phyloP scores from a whole-genome alignment of 2,797 vertebrate genomes.

The Platyrinchus mystaceus region DNA sequence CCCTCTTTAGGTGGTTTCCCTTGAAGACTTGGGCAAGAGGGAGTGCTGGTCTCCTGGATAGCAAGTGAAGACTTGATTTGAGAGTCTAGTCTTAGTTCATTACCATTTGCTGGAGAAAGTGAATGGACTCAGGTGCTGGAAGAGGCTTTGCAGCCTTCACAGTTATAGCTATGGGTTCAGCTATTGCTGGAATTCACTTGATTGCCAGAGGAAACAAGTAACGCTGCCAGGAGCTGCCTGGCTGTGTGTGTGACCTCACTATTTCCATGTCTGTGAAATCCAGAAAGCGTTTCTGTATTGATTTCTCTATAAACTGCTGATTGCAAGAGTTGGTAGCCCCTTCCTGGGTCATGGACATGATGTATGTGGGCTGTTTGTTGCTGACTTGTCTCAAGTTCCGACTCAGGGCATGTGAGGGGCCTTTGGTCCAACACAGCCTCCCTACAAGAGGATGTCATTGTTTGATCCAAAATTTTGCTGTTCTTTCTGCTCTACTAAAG shows the following conservation, averaged over 20 bases:
- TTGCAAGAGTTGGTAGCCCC: background rate
- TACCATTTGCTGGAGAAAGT: background rate
- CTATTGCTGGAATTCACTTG: background rate
- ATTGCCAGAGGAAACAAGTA: background rate
- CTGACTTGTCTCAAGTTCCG: fast-evolving
- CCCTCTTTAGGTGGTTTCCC: constrained; percentile 61
- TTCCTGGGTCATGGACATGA: background rate
- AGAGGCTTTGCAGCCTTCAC: background rate
- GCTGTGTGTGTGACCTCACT: background rate
- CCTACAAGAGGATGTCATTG: background rate
- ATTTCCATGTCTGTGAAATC: background rate
- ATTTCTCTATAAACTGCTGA: background rate
- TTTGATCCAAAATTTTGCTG: background rate
- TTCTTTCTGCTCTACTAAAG: background rate
- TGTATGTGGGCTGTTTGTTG: background rate
- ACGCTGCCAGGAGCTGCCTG: background rate
- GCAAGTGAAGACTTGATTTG: background rate
- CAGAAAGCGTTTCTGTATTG: background rate
- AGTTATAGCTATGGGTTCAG: background rate
- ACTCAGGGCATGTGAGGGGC: fast-evolving
- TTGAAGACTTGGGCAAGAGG: background rate
- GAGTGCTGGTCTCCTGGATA: constrained; percentile 6
- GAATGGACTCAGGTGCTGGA: background rate
- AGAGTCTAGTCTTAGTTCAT: background rate
- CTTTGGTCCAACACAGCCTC: background rate